These are phyloP conservation scores for Hycleus cichorii DNA, from an alignment of 1,140 invertebrate species.

Conservation along the genomic window DNA sequence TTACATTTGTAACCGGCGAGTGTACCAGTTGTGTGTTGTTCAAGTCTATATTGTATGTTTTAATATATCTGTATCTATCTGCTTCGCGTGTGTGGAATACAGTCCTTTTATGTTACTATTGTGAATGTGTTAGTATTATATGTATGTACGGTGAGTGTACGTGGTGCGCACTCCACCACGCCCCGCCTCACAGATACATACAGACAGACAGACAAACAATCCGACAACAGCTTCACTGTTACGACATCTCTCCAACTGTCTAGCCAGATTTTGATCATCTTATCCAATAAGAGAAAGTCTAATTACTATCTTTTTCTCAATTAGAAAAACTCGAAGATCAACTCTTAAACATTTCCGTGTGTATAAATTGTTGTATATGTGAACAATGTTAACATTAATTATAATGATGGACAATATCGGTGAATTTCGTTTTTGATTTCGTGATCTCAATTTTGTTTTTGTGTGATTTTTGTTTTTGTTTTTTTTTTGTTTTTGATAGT, in stretches of 20 bases:
- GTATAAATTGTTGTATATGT: too few species aligned
- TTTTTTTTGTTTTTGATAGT: neutral
- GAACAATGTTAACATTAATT: neutral
- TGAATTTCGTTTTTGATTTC: conserved; percentile 28
- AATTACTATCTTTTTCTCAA: too few species aligned
- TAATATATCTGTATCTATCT: conserved; percentile 24
- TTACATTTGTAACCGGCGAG: conserved; percentile 57
- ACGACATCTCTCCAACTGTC: conserved; percentile 22
- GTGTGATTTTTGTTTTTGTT: neutral
- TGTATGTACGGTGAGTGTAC: conserved; percentile 36
- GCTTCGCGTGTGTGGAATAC: conserved; percentile 31
- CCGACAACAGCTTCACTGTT: conserved; percentile 31
- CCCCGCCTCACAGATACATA: conserved; percentile 25
- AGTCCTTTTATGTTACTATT: too few species aligned
- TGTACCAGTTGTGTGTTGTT: conserved; percentile 45
- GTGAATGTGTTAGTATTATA: too few species aligned
- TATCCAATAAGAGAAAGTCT: too few species aligned
- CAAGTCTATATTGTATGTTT: too few species aligned
- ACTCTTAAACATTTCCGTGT: too few species aligned
- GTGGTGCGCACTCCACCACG: conserved; percentile 41
- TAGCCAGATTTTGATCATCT: neutral
- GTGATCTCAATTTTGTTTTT: conserved; percentile 6
- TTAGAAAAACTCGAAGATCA: too few species aligned
- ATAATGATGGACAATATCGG: conserved; percentile 19
- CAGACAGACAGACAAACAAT: conserved; percentile 38